Percentiles rank a stretch among this genome's conserved stretches.
Evolutionary conservation across 2,113 vertebrate species (phyloP).

Genomic region (Zosterops pallidus): DNA sequence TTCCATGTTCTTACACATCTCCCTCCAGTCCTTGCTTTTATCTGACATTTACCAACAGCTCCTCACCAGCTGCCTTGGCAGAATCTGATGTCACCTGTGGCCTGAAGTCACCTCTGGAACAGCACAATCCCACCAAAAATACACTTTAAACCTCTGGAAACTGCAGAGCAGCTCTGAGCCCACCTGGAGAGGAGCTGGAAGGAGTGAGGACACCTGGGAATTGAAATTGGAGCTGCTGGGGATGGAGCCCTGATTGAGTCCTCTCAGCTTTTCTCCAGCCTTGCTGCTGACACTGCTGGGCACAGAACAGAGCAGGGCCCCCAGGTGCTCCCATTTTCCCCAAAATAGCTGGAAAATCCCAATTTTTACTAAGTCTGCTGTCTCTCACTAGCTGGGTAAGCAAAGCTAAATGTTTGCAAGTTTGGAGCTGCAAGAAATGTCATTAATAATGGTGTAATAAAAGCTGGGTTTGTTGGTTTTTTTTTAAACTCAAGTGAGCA

Average conservation of each 20-base stretch:
- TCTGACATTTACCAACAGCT: background rate
- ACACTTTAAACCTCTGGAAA: background rate
- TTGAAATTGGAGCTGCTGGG: background rate
- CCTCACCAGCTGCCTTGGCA: background rate
- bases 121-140: background rate
- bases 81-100: background rate
- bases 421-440: background rate
- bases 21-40: background rate
- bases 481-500: background rate
- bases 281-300: background rate
- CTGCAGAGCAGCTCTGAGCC: background rate
- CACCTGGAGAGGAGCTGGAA: background rate
- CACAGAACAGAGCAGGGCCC: background rate
- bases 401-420: background rate
- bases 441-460: background rate
- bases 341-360: background rate
- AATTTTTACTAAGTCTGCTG: background rate
- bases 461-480: background rate
- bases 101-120: background rate
- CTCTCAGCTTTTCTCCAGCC: slow-evolving; percentile 38
- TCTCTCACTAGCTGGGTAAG: background rate
- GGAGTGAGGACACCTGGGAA: background rate
- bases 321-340: background rate
- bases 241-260: background rate
- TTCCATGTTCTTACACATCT: background rate